phyloP scores from a whole-genome alignment of 2,888 invertebrate species.

The Drosophila paranaensis region DNA sequence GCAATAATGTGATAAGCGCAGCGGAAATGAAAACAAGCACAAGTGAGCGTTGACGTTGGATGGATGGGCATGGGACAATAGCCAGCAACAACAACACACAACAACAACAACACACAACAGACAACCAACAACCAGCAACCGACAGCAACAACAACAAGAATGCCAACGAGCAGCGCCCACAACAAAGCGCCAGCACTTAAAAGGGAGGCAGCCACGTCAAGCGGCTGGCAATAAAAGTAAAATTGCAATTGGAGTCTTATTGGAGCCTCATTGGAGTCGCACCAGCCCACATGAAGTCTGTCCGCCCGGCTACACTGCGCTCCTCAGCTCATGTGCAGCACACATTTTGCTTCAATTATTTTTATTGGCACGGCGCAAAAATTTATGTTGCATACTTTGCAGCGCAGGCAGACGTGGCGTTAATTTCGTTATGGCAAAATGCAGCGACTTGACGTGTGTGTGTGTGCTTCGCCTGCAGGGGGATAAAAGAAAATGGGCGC shows the following conservation, averaged over 20 bases:
- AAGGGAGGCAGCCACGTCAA: slow-evolving; percentile 53
- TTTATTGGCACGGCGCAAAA: slow-evolving; percentile 73
- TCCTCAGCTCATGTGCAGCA: slow-evolving; percentile 33
- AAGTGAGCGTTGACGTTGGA: slow-evolving; percentile 59
- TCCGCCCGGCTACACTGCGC: not conserved
- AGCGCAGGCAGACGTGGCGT: slow-evolving; percentile 66
- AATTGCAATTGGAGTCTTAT: slow-evolving; percentile 67
- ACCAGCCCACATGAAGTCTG: slow-evolving; percentile 17
- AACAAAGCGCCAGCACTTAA: slow-evolving; percentile 65
- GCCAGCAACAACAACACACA: slow-evolving; percentile 12
- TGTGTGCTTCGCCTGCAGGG: slow-evolving; percentile 19
- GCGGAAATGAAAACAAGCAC: slow-evolving; percentile 77
- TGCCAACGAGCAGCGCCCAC: slow-evolving; percentile 41
- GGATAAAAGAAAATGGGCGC: slow-evolving; percentile 34
- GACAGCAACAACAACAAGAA: slow-evolving; percentile 4
- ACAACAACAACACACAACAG: not conserved
- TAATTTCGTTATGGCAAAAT: slow-evolving; percentile 76
- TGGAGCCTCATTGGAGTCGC: slow-evolving; percentile 51
- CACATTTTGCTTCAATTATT: slow-evolving; percentile 71
- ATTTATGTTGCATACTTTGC: slow-evolving; percentile 75
- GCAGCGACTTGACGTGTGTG: slow-evolving; percentile 62
- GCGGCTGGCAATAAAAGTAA: slow-evolving; percentile 65
- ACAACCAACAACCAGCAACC: not conserved
- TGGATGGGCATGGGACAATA: slow-evolving; percentile 51
- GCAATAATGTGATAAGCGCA: slow-evolving; percentile 78